A percentile compares a stretch with the other conserved stretches of the same genome.
phyloP scores from a whole-genome alignment of 2,888 invertebrate genomes.

The Bombylius major region DNA sequence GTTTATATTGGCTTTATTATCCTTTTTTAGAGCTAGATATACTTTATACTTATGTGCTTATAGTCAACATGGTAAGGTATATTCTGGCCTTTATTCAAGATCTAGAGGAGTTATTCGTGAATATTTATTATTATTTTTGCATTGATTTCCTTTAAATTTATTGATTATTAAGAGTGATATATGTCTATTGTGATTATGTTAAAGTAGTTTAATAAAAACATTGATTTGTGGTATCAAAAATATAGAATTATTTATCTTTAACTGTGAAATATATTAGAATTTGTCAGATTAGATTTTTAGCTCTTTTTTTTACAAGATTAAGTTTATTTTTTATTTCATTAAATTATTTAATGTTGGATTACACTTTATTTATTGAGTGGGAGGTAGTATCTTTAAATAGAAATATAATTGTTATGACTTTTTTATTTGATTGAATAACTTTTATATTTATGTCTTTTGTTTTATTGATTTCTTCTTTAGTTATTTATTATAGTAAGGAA shows the following conservation, averaged over 20 bases:
- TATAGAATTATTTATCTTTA: constrained; percentile 41
- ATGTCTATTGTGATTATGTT: constrained; percentile 41
- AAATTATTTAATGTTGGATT: constrained; percentile 40
- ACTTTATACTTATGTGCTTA: constrained; percentile 50
- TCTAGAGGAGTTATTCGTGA: constrained; percentile 40
- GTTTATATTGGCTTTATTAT: constrained; percentile 43
- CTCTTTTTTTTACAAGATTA: constrained; percentile 39
- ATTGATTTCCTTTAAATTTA: constrained; percentile 52
- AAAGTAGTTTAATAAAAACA: constrained; percentile 57
- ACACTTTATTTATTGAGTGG: constrained; percentile 42
- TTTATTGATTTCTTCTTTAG: constrained; percentile 51
- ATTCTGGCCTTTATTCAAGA: constrained; percentile 41
- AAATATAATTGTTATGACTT: constrained; percentile 38
- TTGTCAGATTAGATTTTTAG: constrained; percentile 42
- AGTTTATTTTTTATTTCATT: constrained; percentile 29
- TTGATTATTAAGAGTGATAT: constrained; percentile 44
- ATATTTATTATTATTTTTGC: constrained; percentile 47
- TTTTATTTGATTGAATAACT: constrained; percentile 53
- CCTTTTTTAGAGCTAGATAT: constrained; percentile 54
- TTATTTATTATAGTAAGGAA: constrained; percentile 49
- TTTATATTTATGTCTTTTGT: constrained; percentile 52
- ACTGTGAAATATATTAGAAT: constrained; percentile 39
- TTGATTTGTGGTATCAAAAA: constrained; percentile 54
- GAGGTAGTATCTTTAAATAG: constrained; percentile 43
- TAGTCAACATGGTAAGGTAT: constrained; percentile 47